Conservation (phyloP, 2,797 vertebrate species). For the Setipinna tenuifilis region DNA sequence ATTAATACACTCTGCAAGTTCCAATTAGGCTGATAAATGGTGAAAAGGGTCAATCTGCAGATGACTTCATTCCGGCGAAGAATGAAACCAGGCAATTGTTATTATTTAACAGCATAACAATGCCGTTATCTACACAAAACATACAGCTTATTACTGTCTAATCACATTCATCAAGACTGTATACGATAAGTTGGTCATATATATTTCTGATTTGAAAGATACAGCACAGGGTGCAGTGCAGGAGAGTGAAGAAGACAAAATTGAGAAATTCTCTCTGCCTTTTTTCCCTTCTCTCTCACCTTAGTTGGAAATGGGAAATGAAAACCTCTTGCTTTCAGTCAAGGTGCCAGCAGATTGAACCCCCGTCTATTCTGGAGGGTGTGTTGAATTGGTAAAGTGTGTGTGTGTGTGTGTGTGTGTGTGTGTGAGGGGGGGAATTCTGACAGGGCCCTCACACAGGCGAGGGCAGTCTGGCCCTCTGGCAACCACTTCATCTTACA, state of each 20-base stretch:
- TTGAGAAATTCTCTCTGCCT: neutral
- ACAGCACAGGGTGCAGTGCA: neutral
- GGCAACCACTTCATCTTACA: neutral
- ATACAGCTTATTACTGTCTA: neutral
- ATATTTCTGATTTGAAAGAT: neutral
- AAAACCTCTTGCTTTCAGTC: neutral
- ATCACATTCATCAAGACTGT: neutral
- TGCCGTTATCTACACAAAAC: neutral
- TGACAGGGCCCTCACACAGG: slow-evolving; percentile 8
- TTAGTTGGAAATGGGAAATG: neutral
- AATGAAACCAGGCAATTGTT: neutral
- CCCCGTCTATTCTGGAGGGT: neutral
- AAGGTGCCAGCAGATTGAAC: neutral
- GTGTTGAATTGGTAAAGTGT: neutral
- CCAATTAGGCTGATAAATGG: neutral
- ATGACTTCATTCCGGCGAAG: neutral
- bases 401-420: no score
- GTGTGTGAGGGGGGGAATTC: neutral
- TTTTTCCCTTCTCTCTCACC: no score
- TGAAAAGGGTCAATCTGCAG: neutral
- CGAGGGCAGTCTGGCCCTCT: neutral
- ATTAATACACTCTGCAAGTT: neutral
- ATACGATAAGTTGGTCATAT: neutral
- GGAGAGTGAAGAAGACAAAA: neutral
- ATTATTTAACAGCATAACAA: neutral